These are phyloP conservation scores for Ostrea edulis DNA, from an alignment of 1,140 invertebrate genomes.

Conservation along the genomic window DNA sequence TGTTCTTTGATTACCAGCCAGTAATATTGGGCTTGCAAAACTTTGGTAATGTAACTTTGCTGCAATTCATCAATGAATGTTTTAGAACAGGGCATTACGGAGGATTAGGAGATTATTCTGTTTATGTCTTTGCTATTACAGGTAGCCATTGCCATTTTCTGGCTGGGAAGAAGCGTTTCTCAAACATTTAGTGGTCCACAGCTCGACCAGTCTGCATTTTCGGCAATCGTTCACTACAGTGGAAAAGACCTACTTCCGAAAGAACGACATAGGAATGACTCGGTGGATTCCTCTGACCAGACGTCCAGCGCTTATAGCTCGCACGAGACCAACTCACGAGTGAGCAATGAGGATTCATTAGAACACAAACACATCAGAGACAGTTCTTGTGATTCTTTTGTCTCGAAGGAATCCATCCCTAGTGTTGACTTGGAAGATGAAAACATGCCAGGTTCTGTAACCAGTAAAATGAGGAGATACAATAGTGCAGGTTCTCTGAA, in stretches of 20 bases:
- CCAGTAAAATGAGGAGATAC: slow-evolving; percentile 64
- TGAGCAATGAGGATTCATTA: slow-evolving; percentile 40
- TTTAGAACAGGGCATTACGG: not conserved
- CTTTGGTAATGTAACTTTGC: not conserved
- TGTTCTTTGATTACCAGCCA: slow-evolving; percentile 11
- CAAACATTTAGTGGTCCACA: slow-evolving; percentile 69
- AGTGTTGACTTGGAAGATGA: slow-evolving; percentile 66
- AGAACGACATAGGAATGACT: slow-evolving; percentile 57
- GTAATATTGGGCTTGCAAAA: not conserved
- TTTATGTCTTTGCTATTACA: slow-evolving; percentile 59
- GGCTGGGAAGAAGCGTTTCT: slow-evolving; percentile 69
- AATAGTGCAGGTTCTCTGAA: slow-evolving; percentile 66
- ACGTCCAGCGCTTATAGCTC: slow-evolving; percentile 61
- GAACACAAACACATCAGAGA: slow-evolving; percentile 63
- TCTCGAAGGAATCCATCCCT: slow-evolving; percentile 66
- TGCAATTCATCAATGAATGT: slow-evolving; percentile 27
- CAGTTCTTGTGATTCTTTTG: slow-evolving; percentile 73
- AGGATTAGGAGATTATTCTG: slow-evolving; percentile 34
- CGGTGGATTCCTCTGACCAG: slow-evolving; percentile 59
- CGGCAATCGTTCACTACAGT: slow-evolving; percentile 69
- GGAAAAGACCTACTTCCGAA: slow-evolving; percentile 67
- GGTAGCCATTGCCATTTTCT: slow-evolving; percentile 76
- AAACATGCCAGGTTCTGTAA: slow-evolving; percentile 61
- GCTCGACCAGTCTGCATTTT: slow-evolving; percentile 74
- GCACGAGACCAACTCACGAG: slow-evolving; percentile 43